Evolutionary conservation across 2,113 vertebrate genomes (phyloP).

Genomic region (Verasper variegatus): DNA sequence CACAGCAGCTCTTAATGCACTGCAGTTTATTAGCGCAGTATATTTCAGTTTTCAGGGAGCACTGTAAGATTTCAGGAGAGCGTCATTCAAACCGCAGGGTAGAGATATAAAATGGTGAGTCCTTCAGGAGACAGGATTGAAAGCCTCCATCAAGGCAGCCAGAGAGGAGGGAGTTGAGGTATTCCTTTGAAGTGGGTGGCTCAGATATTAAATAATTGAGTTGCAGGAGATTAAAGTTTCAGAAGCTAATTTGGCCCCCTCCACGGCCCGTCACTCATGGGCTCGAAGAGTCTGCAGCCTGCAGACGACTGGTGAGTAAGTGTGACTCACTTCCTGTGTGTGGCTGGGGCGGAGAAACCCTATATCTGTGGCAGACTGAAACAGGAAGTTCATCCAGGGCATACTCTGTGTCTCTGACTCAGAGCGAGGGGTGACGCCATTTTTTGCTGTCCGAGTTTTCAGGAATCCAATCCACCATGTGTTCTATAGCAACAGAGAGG

Average conservation of each 20-base stretch:
- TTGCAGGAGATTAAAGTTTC: conserved; percentile 82
- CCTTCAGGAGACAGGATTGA: conserved; percentile 72
- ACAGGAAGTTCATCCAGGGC: conserved; percentile 81
- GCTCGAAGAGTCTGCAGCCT: conserved; percentile 65
- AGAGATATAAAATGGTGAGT: conserved; percentile 69
- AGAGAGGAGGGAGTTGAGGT: conserved; percentile 61
- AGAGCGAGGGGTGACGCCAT: conserved; percentile 73
- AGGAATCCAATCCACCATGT: conserved; percentile 72
- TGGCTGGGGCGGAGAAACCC: conserved; percentile 77
- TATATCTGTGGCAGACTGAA: conserved; percentile 76
- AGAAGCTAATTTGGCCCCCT: conserved; percentile 79
- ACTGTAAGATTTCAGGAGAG: conserved; percentile 63
- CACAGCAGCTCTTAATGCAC: conserved; percentile 40
- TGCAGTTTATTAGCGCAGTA: conserved; percentile 54
- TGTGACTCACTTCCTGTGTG: conserved; percentile 80
- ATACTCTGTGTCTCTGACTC: conserved; percentile 70
- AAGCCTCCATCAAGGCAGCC: conserved; percentile 67
- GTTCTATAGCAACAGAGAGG: conserved; percentile 58
- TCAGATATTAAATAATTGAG: conserved; percentile 85
- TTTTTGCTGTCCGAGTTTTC: conserved; percentile 73
- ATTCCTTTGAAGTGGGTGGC: conserved; percentile 78
- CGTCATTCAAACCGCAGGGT: conserved; percentile 61
- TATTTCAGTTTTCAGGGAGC: conserved; percentile 60
- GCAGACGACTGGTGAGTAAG: conserved; percentile 71
- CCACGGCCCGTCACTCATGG: conserved; percentile 70